A percentile compares a stretch with the other conserved stretches of the same genome.
These are phyloP conservation scores for Acanthosepion esculentum DNA, from an alignment of 2,888 invertebrate species.

Conservation along the genomic window DNA sequence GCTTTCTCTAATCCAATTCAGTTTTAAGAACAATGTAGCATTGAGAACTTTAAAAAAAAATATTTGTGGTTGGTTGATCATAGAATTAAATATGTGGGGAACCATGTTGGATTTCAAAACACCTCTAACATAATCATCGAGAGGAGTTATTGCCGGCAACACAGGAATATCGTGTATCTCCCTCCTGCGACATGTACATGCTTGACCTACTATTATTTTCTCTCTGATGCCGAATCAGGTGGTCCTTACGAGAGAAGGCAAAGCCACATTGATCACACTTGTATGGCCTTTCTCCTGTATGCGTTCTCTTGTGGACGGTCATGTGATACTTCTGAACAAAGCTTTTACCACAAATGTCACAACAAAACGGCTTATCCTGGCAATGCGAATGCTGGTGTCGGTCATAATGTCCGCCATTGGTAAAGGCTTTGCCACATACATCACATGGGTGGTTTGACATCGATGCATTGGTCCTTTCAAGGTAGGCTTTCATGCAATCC, in stretches of 20 bases:
- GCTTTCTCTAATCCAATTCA: too few species aligned
- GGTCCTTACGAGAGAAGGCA: conserved; percentile 42
- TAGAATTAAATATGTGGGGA: background rate
- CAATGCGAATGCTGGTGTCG: background rate
- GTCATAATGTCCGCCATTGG: conserved; percentile 40
- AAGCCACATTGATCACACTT: conserved; percentile 39
- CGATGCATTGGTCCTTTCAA: conserved; percentile 2
- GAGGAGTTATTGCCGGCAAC: background rate
- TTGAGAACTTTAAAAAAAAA: too few species aligned
- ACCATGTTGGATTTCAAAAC: conserved; percentile 16
- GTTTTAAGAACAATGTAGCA: too few species aligned
- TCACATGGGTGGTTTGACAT: conserved; percentile 8
- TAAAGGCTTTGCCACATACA: conserved; percentile 41
- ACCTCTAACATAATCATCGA: background rate
- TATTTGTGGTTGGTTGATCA: too few species aligned
- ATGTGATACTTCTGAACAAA: conserved; percentile 45
- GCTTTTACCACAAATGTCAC: conserved; percentile 44
- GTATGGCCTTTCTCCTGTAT: conserved; percentile 35
- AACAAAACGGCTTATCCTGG: conserved; percentile 33
- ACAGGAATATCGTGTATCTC: conserved; percentile 38
- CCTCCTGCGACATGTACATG: conserved; percentile 39
- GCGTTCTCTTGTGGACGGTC: conserved; percentile 40
- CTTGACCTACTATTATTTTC: conserved; percentile 13
- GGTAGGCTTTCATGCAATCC: conserved; percentile 44
- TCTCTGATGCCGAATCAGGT: conserved; percentile 37